Evolutionary conservation across 53 echinoderm and acorn worm genomes (phyloP), one percentile per base, ranked within the genome.

Genomic region (Echinometra lucunter): DNA sequence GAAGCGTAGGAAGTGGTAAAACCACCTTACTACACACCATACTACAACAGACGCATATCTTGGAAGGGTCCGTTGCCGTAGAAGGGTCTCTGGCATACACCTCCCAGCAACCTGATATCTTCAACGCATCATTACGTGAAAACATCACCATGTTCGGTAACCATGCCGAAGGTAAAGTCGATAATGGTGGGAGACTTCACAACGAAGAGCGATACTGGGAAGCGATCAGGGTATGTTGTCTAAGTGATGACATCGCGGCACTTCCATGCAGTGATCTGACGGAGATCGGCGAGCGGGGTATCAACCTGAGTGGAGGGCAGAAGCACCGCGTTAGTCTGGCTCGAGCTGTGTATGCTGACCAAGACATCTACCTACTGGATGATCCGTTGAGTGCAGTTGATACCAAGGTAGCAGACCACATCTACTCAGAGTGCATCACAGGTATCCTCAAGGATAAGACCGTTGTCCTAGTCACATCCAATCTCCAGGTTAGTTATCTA

Each of bases 381-480:
- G 96, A 95, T 92, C 96, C 96, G 6, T 72, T 96, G 34, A 96
- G 95, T 96, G 96, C 96, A 18, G 96, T 96, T 27, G 96, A 96
- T 67, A 80, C 91, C 0, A 85, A 44, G 82, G 96, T 96, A 37
- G 95, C 94, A 45, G 94, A 89, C 85, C 95, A 95, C 1, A 89
- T 96, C 32, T 96, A 91, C 58, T 57, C 94, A 35, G 95, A 94
- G 94, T 96, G 96, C 66, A 96, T 97, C 66, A 93, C 94, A 83
- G 96, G 95, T 6, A 96, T 95, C 47, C 95, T 97, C 87, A 94
- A 80, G 35, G 81, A 95, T 6, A 97, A 97, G 66, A 97, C 96
- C 11, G 94, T 97, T 16, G 34, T 97, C 0, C 94, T 97, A 67
- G 94, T 97, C 17, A 97, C 97, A 30, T 93, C 95, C 92, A 96